Evolutionary conservation across 1,140 invertebrate genomes (phyloP).

Genomic region (Brachionus rotundiformis): DNA sequence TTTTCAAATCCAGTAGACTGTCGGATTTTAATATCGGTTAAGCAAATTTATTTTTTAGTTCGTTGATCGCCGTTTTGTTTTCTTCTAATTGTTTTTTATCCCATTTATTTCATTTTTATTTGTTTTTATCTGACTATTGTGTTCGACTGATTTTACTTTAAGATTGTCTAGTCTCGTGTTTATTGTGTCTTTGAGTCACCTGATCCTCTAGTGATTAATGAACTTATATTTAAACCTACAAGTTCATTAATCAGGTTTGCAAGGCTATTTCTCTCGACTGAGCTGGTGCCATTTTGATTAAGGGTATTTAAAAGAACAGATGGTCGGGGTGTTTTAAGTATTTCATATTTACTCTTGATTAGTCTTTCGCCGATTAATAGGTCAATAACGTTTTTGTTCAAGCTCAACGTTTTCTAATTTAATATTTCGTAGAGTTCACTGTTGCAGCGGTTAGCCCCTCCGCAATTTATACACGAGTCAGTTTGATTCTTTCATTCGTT

Average conservation of each 20-base stretch:
- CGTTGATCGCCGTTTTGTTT: not conserved
- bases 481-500: conserved; percentile 7
- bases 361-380: not conserved
- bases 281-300: not conserved
- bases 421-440: not conserved
- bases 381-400: not conserved
- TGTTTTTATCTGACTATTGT: not conserved
- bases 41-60: not conserved
- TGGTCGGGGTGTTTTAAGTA: not conserved
- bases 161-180: not conserved
- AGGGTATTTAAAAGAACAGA: not conserved
- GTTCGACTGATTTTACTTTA: not conserved
- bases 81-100: not conserved
- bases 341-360: conserved; percentile 12
- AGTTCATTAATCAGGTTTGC: not conserved
- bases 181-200: not conserved
- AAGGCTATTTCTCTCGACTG: not conserved
- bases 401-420: not conserved
- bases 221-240: not conserved
- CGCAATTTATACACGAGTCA: conserved; percentile 1
- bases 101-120: not conserved
- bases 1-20: not conserved
- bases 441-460: not conserved
- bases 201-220: too few species aligned
- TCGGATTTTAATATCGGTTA: not conserved